These are phyloP conservation scores for Palaemon carinicauda DNA, from an alignment of 1,140 invertebrate species.

Conservation along the genomic window DNA sequence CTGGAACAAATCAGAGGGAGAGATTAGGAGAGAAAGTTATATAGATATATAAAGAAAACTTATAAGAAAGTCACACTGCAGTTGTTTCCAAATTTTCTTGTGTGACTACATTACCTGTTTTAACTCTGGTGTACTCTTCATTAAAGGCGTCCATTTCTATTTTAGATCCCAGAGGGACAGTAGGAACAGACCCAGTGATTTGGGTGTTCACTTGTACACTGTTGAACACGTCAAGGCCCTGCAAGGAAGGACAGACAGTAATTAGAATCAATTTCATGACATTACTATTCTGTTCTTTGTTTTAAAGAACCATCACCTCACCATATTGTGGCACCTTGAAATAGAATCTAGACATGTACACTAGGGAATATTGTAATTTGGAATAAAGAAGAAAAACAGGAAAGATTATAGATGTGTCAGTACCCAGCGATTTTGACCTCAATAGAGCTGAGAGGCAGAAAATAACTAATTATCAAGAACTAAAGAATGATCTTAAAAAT, in stretches of 20 bases:
- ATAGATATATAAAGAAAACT: background rate
- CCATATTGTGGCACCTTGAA: no score
- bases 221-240: slow-evolving; percentile 90
- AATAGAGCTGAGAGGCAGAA: no score
- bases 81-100: background rate
- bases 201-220: slow-evolving; percentile 81
- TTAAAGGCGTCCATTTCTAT: slow-evolving; percentile 81
- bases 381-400: no score
- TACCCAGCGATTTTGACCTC: no score
- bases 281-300: no score
- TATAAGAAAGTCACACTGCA: background rate
- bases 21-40: background rate
- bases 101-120: slow-evolving; percentile 68
- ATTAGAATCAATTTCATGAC: background rate
- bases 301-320: no score
- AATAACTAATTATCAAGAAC: no score
- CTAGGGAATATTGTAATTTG: no score
- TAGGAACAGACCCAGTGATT: slow-evolving; percentile 81
- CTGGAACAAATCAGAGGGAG: slow-evolving; percentile 58
- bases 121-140: slow-evolving; percentile 80
- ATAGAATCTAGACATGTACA: no score
- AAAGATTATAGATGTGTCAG: no score
- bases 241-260: slow-evolving; percentile 16
- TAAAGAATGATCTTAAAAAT: no score
- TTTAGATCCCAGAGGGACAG: slow-evolving; percentile 70